Conservation (phyloP, 2,797 vertebrate species). For the Trachops cirrhosus region DNA sequence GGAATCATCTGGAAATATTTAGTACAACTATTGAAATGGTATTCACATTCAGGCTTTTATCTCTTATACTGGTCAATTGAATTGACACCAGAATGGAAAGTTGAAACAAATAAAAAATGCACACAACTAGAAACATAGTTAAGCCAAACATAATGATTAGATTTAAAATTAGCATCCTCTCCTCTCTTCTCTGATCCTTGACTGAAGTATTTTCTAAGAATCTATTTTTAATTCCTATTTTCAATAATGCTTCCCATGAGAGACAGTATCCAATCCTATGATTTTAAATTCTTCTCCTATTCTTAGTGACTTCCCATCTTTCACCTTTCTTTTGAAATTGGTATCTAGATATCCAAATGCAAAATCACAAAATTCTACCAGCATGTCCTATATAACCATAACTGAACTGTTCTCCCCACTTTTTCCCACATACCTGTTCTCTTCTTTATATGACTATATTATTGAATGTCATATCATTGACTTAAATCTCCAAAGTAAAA, state of each 20-base stretch:
- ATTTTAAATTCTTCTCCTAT: background rate
- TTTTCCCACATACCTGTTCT: background rate
- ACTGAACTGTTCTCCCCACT: background rate
- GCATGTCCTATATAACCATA: background rate
- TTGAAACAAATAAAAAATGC: background rate
- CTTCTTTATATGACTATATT: background rate
- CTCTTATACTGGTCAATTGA: background rate
- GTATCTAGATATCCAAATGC: background rate
- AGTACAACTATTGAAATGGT: background rate
- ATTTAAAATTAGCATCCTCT: background rate
- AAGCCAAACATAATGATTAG: background rate
- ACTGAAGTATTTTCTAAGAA: background rate
- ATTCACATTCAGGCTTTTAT: background rate
- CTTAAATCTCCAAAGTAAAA: background rate
- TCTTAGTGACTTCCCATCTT: background rate
- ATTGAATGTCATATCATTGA: background rate
- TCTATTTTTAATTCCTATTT: background rate
- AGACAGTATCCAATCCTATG: background rate
- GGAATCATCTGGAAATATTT: constrained; percentile 12
- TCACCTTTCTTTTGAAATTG: background rate
- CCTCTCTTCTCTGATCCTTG: background rate
- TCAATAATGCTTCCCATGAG: background rate
- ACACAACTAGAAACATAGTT: background rate
- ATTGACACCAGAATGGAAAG: background rate
- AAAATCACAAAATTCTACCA: background rate